Evolutionary conservation across 35 echinoderm and acorn worm species (phyloP), one percentile per base, ranked within the genome.

Genomic region (Hemicentrotus pulcherrimus): DNA sequence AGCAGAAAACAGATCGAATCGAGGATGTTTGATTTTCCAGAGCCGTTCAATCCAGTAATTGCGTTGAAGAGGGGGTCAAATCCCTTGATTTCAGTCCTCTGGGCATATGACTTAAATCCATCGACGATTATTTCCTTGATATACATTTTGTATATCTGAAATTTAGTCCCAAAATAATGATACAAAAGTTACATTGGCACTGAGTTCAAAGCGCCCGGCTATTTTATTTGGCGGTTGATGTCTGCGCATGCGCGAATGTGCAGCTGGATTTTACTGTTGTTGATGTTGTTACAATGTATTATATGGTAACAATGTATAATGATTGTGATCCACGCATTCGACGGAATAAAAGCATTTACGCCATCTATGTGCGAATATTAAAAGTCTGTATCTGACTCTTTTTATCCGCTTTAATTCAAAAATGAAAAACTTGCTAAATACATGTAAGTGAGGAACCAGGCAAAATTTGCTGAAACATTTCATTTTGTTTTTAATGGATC

Each of bases 101-200:
- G 98, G 18, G 98, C 98, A 88, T 99, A 99, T 61, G 98, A 99
- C 86, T 99, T 99, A 86, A 99, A 99, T 85, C 98, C 98, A 96
- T 99, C 98, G 32, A 99, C 96, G 22, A 99, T 94, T 31, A 99
- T 95, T 94, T 99, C 98, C 61, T 99, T 99, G 61, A 99, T 99
- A 94, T 96, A 99, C 98, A 99, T 99, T 32, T 96, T 97, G n/a
- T 92, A 85, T 46, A 22, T 5, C 30, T 45, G 33, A 92, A 92
- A 78, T 96, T 28, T 41, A 31, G 46, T 65, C 32, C 32, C 24
- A n/a, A 45, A 61, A 95, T 13, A 32, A 47, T 78, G 19, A 15
- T 46, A 88, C 12, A 59, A 12, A 31, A 46, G 22, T 35, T 10
- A 0, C 16, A 61, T 24, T 86, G 46, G 61, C 86, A 94, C 41